Evolutionary conservation across 2,888 invertebrate genomes (phyloP).

Genomic region (Tenthredo distinguenda): DNA sequence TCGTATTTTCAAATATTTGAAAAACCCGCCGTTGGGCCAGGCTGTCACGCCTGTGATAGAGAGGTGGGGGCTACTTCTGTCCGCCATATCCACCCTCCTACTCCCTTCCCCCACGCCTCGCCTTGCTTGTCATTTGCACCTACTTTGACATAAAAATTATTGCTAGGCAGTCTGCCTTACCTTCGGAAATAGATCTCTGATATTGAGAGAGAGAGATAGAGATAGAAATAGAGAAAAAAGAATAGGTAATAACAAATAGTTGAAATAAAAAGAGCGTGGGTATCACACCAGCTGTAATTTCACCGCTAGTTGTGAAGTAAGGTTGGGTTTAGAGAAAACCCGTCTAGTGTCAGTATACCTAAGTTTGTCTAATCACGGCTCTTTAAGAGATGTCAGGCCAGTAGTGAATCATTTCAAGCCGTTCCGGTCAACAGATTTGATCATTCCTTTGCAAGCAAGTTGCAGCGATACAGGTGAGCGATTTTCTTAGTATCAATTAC

Average conservation of each 20-base stretch:
- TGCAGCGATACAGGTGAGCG: conserved; percentile 36
- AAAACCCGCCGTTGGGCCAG: neutral
- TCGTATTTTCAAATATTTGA: neutral
- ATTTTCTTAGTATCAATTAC: neutral
- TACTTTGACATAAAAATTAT: conserved; percentile 38
- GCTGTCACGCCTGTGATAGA: neutral
- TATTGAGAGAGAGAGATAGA: neutral
- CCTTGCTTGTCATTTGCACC: neutral
- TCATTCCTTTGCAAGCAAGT: conserved; percentile 10
- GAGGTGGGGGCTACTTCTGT: neutral
- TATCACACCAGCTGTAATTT: conserved; percentile 6
- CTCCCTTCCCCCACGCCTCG: neutral
- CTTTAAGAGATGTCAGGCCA: conserved; percentile 48
- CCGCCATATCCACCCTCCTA: neutral
- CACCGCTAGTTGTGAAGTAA: conserved; percentile 3
- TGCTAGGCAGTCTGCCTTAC: conserved; percentile 3
- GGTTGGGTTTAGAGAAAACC: conserved; percentile 1
- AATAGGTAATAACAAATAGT: neutral
- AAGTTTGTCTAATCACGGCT: conserved; percentile 3
- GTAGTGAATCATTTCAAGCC: conserved; percentile 48
- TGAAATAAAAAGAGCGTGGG: neutral
- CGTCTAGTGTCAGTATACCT: conserved; percentile 1
- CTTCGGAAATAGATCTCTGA: conserved; percentile 15
- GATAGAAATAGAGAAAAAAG: neutral
- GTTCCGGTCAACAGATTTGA: conserved; percentile 35